These are phyloP conservation scores for Fabriciana adippe DNA, from an alignment of 2,888 invertebrate species.

Conservation along the genomic window DNA sequence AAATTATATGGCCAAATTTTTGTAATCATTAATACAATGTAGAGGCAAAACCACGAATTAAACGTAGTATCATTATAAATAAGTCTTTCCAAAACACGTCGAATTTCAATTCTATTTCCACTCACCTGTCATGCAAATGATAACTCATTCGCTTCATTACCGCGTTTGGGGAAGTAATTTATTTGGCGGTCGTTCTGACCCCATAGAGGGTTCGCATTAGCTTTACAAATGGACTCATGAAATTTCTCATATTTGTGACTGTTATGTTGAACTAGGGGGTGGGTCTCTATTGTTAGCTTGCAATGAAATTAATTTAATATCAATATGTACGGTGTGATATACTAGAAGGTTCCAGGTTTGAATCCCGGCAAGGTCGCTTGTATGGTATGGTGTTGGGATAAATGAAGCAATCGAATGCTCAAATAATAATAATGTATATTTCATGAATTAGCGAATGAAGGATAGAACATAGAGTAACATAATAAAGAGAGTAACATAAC, in stretches of 20 bases:
- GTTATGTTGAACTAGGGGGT: conserved; percentile 13
- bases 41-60: not conserved
- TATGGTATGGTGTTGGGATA: too few relatives aligned
- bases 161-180: conserved; percentile 54
- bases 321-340: not conserved
- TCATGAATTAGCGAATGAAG: too few relatives aligned
- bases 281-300: not conserved
- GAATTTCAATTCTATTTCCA: conserved; percentile 17
- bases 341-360: conserved; percentile 84
- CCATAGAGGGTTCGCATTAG: conserved; percentile 39
- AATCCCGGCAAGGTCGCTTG: conserved; percentile 82
- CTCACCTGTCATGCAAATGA: conserved; percentile 39
- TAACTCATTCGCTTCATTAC: conserved; percentile 49
- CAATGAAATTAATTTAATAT: not conserved
- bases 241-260: conserved; percentile 41
- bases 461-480: too few relatives aligned
- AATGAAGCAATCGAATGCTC: too few relatives aligned
- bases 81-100: conserved; percentile 1
- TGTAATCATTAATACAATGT: too few relatives aligned
- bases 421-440: too few relatives aligned
- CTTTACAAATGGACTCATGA: conserved; percentile 45
- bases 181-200: conserved; percentile 48
- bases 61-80: not conserved
- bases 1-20: too few relatives aligned
- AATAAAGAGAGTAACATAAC: too few relatives aligned